These are phyloP conservation scores for Diploptera punctata DNA, from an alignment of 2,888 invertebrate species.

Conservation along the genomic window DNA sequence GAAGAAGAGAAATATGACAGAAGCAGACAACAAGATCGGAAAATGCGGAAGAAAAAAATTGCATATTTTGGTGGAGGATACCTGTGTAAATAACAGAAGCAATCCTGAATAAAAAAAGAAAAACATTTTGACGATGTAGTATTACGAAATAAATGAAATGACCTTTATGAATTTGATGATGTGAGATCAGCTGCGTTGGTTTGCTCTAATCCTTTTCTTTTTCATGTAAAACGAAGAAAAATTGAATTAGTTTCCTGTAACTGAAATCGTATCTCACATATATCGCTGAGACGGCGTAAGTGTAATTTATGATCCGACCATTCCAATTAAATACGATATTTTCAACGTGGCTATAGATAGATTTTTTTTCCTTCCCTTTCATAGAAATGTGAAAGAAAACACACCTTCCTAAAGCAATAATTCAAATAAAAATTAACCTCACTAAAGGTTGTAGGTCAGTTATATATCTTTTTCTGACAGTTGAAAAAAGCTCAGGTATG, in stretches of 20 bases:
- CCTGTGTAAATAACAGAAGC: no score
- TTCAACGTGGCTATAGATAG: neutral
- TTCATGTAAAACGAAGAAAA: no score
- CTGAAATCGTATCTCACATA: neutral
- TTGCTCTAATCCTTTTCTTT: no score
- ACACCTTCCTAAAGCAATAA: conserved; percentile 1
- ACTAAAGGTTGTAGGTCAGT: neutral
- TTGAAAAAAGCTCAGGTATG: neutral
- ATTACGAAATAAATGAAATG: no score
- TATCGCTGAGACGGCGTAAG: neutral
- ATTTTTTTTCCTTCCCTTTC: neutral
- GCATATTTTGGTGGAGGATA: no score
- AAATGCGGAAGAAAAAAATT: no score
- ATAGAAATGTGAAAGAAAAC: neutral
- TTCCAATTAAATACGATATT: conserved; percentile 19
- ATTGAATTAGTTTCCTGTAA: conserved; percentile 12
- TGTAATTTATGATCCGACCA: conserved; percentile 7
- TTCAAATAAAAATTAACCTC: conserved; percentile 13
- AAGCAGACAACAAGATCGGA: no score
- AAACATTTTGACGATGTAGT: no score
- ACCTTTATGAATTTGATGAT: no score
- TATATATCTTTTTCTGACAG: conserved; percentile 6
- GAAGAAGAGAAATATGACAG: no score
- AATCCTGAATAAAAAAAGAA: no score
- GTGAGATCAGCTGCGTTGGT: no score